These are phyloP conservation scores for Eurystomus glaucurus DNA, from an alignment of 2,797 vertebrate species.

Conservation along the genomic window DNA sequence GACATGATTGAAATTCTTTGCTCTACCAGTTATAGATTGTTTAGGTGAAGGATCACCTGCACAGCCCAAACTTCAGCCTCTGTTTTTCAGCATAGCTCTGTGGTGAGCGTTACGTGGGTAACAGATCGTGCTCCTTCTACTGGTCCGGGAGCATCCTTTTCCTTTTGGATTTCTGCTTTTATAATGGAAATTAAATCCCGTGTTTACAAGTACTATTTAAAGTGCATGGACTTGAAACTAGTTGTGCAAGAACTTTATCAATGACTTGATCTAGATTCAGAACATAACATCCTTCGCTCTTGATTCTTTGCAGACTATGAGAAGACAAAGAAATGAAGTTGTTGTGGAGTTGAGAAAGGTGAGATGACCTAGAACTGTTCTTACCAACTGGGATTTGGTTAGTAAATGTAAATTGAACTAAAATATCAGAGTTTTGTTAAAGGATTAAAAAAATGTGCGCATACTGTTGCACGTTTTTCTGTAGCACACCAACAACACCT, in stretches of 20 bases:
- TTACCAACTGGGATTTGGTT: background rate
- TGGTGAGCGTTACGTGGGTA: rapidly evolving
- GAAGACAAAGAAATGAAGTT: constrained; percentile 98
- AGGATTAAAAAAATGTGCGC: background rate
- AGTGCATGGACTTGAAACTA: background rate
- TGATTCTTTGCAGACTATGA: constrained; percentile 92
- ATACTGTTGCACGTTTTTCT: background rate
- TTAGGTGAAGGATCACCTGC: background rate
- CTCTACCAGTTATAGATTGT: background rate
- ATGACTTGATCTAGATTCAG: background rate
- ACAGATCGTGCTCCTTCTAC: no score
- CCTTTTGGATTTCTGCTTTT: background rate
- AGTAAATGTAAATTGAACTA: background rate
- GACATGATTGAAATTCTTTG: background rate
- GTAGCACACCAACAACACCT: background rate
- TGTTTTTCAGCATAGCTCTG: background rate
- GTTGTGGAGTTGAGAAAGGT: constrained; percentile 99
- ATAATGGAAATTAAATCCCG: background rate
- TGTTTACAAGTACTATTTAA: background rate
- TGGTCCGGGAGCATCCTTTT: background rate
- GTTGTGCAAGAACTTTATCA: background rate
- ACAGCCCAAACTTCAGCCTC: background rate
- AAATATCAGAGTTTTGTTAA: background rate
- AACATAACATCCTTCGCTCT: background rate
- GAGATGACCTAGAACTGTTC: constrained; percentile 45